Percentiles rank a stretch among this genome's conserved stretches.
phyloP scores from a whole-genome alignment of 1,140 invertebrate genomes.

The Brachionus plicatilis region DNA sequence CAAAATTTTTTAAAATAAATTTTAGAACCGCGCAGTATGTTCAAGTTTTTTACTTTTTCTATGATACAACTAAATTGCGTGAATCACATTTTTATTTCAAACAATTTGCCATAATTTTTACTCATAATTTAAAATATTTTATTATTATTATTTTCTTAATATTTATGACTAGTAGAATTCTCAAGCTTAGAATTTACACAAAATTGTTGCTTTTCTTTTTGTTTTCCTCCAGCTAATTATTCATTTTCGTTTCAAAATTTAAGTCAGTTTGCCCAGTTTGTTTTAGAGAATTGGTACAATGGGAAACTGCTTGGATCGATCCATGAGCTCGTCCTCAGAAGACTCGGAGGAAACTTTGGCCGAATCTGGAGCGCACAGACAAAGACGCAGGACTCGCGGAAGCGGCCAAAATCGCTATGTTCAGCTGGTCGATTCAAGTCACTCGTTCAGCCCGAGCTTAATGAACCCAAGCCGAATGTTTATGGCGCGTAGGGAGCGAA shows the following conservation, averaged over 20 bases:
- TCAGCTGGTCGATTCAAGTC: not conserved
- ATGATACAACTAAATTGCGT: not conserved
- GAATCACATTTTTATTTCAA: not conserved
- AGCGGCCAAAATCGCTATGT: constrained; percentile 2
- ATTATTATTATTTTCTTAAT: not conserved
- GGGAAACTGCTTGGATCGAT: constrained; percentile 53
- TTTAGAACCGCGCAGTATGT: not conserved
- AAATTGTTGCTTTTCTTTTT: not conserved
- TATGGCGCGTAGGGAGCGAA: not conserved
- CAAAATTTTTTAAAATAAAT: not conserved
- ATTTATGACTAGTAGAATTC: not conserved
- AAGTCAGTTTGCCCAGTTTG: not conserved
- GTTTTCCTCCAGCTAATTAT: constrained; percentile 1
- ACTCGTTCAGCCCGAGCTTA: not conserved
- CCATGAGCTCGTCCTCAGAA: constrained; percentile 47
- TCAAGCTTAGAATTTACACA: not conserved
- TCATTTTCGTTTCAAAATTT: not conserved
- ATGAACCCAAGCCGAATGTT: not conserved
- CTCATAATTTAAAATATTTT: not conserved
- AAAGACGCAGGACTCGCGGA: not conserved
- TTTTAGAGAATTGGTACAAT: not conserved
- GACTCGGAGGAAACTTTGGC: constrained; percentile 44
- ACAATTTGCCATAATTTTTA: not conserved
- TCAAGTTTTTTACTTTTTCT: not conserved
- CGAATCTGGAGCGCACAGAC: not conserved